Evolutionary conservation across 2,113 vertebrate genomes (phyloP).

Genomic region (Xiphias gladius): DNA sequence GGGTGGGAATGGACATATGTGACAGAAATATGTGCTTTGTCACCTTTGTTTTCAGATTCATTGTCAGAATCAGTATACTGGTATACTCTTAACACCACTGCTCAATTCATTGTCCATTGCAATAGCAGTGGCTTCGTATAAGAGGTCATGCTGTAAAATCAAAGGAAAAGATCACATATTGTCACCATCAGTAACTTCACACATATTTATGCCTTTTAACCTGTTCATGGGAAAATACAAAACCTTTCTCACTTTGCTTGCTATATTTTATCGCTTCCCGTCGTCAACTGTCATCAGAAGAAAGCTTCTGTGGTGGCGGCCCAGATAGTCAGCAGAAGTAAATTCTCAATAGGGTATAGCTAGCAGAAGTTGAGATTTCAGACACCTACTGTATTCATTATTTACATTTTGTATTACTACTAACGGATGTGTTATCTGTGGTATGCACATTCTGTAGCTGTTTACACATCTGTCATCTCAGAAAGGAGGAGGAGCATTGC

Average conservation of each 20-base stretch:
- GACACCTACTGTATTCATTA: background rate
- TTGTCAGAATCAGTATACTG: background rate
- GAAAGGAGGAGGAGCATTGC: background rate
- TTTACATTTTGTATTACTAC: background rate
- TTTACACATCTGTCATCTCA: background rate
- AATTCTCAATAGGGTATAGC: background rate
- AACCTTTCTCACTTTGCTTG: background rate
- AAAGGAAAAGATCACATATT: background rate
- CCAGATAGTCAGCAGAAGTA: background rate
- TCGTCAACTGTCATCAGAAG: constrained; percentile 14
- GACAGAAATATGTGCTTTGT: too few relatives aligned
- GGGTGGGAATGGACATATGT: too few relatives aligned
- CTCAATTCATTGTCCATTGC: too few relatives aligned
- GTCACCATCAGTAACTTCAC: background rate
- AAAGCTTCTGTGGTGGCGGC: background rate
- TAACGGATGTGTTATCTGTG: background rate
- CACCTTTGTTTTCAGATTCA: background rate
- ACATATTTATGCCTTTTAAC: background rate
- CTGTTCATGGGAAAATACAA: background rate
- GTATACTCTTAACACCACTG: too few relatives aligned
- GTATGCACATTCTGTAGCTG: too few relatives aligned
- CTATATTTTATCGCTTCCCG: background rate
- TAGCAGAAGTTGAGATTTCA: background rate
- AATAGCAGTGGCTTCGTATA: too few relatives aligned
- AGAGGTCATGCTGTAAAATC: background rate